phyloP scores from a whole-genome alignment of 2,888 invertebrate species.

The Aphelenchoides bicaudatus region DNA sequence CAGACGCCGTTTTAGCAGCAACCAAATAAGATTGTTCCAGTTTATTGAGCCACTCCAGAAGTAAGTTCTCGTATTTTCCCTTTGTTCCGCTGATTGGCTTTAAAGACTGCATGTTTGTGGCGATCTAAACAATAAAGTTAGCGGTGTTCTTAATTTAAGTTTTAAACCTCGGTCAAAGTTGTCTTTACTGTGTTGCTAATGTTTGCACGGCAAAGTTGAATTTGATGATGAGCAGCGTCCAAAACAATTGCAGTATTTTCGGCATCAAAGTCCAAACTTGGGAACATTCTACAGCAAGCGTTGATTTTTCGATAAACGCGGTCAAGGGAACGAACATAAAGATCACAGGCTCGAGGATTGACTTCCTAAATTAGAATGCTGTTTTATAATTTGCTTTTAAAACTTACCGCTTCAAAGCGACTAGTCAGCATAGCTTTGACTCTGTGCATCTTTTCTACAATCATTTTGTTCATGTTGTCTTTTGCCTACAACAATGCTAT shows the following conservation, averaged over 20 bases:
- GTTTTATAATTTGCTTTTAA: too few species aligned
- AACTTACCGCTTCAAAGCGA: slow-evolving; percentile 29
- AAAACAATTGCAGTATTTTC: slow-evolving; percentile 41
- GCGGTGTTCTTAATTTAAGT: too few species aligned
- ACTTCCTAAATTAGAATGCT: too few species aligned
- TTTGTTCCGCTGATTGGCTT: too few species aligned
- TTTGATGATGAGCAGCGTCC: slow-evolving; percentile 46
- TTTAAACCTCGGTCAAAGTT: slow-evolving; percentile 34
- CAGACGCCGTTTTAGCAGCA: slow-evolving; percentile 55
- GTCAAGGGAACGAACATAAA: slow-evolving; percentile 58
- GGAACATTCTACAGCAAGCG: slow-evolving; percentile 36
- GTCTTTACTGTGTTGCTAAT: neutral
- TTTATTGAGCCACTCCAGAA: slow-evolving; percentile 23
- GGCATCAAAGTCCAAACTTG: slow-evolving; percentile 45
- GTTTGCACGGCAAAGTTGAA: slow-evolving; percentile 37
- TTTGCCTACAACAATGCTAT: slow-evolving; percentile 15
- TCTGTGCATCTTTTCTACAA: slow-evolving; percentile 27
- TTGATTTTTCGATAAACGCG: slow-evolving; percentile 55
- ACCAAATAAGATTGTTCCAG: slow-evolving; percentile 50
- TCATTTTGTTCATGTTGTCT: slow-evolving; percentile 25
- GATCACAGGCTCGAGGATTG: slow-evolving; percentile 49
- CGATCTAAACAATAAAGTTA: too few species aligned
- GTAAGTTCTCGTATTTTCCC: too few species aligned
- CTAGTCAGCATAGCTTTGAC: slow-evolving; percentile 20
- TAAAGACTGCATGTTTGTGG: too few species aligned